Base-by-base conservation (phyloP, 2,888 invertebrate genomes). In the Lycaena phlaeas region DNA sequence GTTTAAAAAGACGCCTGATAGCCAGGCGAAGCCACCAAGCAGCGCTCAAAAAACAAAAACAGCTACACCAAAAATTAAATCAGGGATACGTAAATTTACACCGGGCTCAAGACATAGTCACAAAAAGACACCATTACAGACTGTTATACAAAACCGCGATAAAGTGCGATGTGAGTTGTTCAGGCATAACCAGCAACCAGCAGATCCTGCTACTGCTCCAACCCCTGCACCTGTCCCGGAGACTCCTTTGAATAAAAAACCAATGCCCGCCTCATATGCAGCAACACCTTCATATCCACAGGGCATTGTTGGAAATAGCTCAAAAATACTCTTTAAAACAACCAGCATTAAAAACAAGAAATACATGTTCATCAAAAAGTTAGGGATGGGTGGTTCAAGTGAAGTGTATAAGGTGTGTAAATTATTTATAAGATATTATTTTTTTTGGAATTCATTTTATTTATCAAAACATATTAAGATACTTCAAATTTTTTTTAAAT, bases 361-460 rank as follows among this genome's bases (percentile, higher is more conserved):
- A 15, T 97, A 95, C 69, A 77, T 88, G 46, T 87, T 94, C 38
- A 78, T 93, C 9, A 91, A 90, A 48, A 86, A 89, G 54, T 75
- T 97, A 34, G 97, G 97, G 0, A 88, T 87, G 53, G 97, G 97
- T n/a, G 97, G 96, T 27, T 95, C 95, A 41, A 94, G 96, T 59
- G 90, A 92, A 68, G 97, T 97, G 2, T 91, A 86, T 40, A 85
- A 87, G 67, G 88, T 81, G 51, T 57, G 47, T 54, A 22, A 14
- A 17, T 4, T 34, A 38, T 39, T 42, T 11, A 15, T 43, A n/a
- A n/a, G n/a, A n/a, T n/a, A n/a, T n/a, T n/a, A n/a, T n/a, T n/a
- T n/a, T n/a, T n/a, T n/a, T n/a, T n/a, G n/a, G n/a, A n/a, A n/a
- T n/a, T n/a, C n/a, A n/a, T n/a, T n/a, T n/a, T n/a, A n/a, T n/a